These are phyloP conservation scores for Platanista minor DNA, from an alignment of 2,113 vertebrate genomes.

Conservation along the genomic window DNA sequence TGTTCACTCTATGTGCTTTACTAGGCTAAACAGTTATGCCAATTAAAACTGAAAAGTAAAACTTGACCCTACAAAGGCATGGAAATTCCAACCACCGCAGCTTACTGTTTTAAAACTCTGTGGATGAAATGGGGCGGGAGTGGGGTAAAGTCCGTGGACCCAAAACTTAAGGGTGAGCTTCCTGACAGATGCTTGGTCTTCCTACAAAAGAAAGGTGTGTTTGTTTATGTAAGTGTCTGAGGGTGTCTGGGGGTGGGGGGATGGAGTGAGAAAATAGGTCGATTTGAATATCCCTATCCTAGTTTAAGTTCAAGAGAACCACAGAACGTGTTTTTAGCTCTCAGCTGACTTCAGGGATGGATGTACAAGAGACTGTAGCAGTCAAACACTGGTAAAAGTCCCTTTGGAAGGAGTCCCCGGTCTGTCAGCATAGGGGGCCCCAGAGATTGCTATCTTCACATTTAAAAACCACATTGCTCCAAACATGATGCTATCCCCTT, in stretches of 20 bases:
- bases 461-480: neutral
- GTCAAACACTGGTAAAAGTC: neutral
- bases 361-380: neutral
- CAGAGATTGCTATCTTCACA: neutral
- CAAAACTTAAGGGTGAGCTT: neutral
- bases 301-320: neutral
- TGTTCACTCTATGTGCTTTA: neutral
- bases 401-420: neutral
- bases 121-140: neutral
- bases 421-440: neutral
- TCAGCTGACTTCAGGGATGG: neutral
- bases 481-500: neutral
- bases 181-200: neutral
- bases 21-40: neutral
- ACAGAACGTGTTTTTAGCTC: neutral
- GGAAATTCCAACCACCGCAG: neutral
- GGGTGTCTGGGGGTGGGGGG: neutral
- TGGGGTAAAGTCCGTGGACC: neutral
- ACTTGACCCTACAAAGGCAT: neutral
- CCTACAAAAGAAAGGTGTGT: neutral
- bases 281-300: neutral
- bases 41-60: neutral
- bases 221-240: neutral
- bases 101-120: neutral
- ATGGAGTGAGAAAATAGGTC: neutral